Base-by-base conservation (phyloP, 2,113 vertebrate species). In the Pelmatolapia mariae region DNA sequence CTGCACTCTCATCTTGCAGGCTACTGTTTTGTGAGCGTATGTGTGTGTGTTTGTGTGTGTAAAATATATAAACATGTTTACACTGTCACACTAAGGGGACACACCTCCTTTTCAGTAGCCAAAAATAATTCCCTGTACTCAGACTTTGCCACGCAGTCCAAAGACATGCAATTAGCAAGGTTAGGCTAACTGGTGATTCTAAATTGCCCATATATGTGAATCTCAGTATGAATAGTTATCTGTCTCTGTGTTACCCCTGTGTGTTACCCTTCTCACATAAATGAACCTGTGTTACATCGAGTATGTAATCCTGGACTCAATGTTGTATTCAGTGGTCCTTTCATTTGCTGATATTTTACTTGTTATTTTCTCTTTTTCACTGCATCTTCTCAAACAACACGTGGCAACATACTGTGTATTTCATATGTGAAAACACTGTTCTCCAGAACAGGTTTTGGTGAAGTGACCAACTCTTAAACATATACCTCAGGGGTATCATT, bases 1-100 rank as follows among this genome's bases (percentile, higher is more conserved):
- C 7, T 47, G 63, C 71, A 24, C 80, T 22, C 66, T 19, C 4
- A 63, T 33, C n/a, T 86, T 19, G 36, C 36, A 50, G 61, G 71
- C 80, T 73, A 18, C 68, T 45, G 5, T 1, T 26, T 16, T 4
- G n/a, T 6, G 0, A 1, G 5, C 22, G 3, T 18, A 0, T 8
- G 2, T 45, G 0, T 19, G 15, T 38, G 18, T 43, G n/a, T 57
- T 59, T 82, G 26, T 59, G 7, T 79, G 12, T 33, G 9, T 63
- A 63, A 12, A 57, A 61, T 2, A 31, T 29, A 12, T 79, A 59
- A 29, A 81, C 10, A 40, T 61, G 38, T 45, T 61, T 61, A 31
- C 24, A 47, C 24, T 1, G 11, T 12, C 38, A 31, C 5, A 6
- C 10, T n/a, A 15, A 15, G 26, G 26, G 45, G 45, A 52, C 10